Percentiles rank a stretch among this genome's conserved stretches.
phyloP scores from a whole-genome alignment of 2,888 invertebrate genomes.

The Eupithecia inturbata region DNA sequence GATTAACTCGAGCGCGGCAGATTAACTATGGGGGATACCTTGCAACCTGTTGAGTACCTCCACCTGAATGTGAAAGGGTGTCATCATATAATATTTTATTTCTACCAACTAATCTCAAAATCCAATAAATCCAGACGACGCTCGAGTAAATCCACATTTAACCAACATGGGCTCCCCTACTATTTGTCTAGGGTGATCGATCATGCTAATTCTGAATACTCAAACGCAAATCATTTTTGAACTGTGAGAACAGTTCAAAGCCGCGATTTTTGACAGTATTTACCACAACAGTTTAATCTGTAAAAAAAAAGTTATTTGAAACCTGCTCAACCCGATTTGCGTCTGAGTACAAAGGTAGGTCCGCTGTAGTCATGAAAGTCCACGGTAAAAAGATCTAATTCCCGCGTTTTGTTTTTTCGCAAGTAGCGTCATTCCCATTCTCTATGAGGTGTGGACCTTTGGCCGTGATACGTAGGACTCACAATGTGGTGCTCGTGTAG shows the following conservation, averaged over 20 bases:
- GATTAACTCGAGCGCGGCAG: too few species aligned
- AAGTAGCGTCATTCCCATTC: constrained; percentile 9
- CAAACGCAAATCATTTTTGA: neutral
- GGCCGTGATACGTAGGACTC: constrained; percentile 63
- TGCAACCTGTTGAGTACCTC: too few species aligned
- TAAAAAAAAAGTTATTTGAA: neutral
- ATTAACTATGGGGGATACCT: too few species aligned
- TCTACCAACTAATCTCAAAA: too few species aligned
- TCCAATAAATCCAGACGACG: too few species aligned
- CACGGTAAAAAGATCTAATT: neutral
- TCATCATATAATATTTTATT: too few species aligned
- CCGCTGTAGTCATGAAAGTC: neutral
- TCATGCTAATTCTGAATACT: neutral
- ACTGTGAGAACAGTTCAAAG: neutral
- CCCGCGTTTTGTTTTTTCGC: neutral
- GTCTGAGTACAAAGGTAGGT: neutral
- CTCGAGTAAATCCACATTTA: too few species aligned
- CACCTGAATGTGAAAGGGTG: too few species aligned
- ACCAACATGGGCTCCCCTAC: too few species aligned
- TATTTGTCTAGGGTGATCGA: neutral
- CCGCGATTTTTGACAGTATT: too few species aligned
- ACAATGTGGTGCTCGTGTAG: constrained; percentile 87
- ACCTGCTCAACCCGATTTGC: neutral
- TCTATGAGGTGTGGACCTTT: constrained; percentile 46
- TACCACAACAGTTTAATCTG: too few species aligned